Evolutionary conservation across 2,113 vertebrate species (phyloP).

Genomic region (Sclerurus mexicanus): DNA sequence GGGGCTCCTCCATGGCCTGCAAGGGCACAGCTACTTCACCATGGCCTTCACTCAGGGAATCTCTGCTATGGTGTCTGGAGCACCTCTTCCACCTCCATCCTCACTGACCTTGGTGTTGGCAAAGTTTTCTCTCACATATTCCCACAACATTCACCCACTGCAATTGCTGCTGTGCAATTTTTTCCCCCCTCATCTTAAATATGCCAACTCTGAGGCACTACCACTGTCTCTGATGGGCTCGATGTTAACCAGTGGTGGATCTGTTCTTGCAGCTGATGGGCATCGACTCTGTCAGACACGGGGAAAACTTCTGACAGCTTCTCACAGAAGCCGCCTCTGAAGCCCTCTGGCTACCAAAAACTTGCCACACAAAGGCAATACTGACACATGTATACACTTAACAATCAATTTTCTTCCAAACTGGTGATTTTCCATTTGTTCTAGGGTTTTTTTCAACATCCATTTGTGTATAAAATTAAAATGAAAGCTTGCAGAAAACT

Average conservation of each 20-base stretch:
- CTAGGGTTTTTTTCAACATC: neutral
- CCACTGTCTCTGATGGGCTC: neutral
- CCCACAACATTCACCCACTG: neutral
- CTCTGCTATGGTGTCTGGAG: neutral
- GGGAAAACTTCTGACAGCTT: neutral
- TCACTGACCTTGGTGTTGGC: neutral
- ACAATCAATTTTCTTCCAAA: neutral
- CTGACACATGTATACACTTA: rapidly evolving
- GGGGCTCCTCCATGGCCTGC: neutral
- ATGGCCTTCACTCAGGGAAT: neutral
- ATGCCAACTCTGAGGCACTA: neutral
- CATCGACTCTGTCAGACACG: neutral
- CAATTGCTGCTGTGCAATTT: neutral
- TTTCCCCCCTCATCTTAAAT: neutral
- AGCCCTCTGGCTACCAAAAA: neutral
- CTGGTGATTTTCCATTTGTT: neutral
- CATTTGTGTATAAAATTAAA: neutral
- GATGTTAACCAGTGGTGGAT: rapidly evolving
- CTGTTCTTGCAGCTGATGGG: neutral
- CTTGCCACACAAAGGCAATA: neutral
- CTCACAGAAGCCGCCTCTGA: neutral
- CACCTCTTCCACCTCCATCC: rapidly evolving
- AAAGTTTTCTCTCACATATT: neutral
- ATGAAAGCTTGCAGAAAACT: neutral
- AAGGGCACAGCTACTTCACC: neutral